phyloP scores from a whole-genome alignment of 1,140 invertebrate genomes.

The Homalodisca vitripennis region DNA sequence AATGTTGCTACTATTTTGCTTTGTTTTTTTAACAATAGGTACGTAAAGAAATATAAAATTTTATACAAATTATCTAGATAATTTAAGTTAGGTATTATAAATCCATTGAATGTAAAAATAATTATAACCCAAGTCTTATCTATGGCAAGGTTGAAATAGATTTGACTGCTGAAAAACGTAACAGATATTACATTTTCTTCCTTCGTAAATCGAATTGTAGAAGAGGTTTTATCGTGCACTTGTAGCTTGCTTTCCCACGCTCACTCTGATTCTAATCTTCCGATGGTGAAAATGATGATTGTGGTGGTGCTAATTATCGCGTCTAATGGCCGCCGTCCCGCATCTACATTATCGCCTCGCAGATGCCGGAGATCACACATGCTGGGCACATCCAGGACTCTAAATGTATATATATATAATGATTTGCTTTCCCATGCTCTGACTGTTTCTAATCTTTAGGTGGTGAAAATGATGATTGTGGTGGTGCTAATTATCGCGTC shows the following conservation, averaged over 20 bases:
- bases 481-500: conserved; percentile 83
- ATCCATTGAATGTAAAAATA: conserved; percentile 61
- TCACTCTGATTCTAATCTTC: conserved; percentile 58
- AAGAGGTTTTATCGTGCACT: neutral
- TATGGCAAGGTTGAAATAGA: conserved; percentile 89
- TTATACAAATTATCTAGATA: neutral
- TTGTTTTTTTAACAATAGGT: no score
- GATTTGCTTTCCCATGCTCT: neutral
- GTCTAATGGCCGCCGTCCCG: conserved; percentile 91
- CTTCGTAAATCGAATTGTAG: conserved; percentile 52
- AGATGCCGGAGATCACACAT: conserved; percentile 57
- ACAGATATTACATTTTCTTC: conserved; percentile 89
- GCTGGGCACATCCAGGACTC: neutral
- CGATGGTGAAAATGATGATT: conserved; percentile 96
- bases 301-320: conserved; percentile 83
- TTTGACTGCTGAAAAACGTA: conserved; percentile 89
- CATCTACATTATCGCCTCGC: conserved; percentile 79
- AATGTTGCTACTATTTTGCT: no score
- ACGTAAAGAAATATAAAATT: no score
- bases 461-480: conserved; percentile 95
- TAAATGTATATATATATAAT: neutral
- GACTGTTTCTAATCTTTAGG: conserved; percentile 54
- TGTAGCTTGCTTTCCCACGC: conserved; percentile 79
- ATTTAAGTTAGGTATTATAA: conserved; percentile 41
- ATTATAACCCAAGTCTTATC: conserved; percentile 85